Conservation (phyloP, 2,113 vertebrate species). For the Aldabrachelys gigantea region DNA sequence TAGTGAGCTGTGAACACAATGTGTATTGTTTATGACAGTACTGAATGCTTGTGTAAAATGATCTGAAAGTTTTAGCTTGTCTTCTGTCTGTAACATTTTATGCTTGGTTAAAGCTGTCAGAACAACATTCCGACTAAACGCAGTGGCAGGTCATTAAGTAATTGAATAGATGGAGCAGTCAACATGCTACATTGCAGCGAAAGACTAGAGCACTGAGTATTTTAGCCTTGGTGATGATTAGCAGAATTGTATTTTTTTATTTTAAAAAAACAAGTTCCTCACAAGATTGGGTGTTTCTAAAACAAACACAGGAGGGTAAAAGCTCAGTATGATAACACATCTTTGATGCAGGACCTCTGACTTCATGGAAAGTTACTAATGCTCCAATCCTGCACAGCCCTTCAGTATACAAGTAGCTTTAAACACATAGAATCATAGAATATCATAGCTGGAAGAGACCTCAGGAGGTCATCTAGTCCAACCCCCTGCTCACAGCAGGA, state of each 20-base stretch:
- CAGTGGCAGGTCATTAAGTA: not conserved
- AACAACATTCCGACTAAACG: slow-evolving; percentile 21
- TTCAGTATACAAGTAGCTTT: not conserved
- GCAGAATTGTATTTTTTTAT: not conserved
- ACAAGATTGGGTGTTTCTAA: not conserved
- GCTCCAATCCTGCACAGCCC: not conserved
- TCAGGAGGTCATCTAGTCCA: too few relatives aligned
- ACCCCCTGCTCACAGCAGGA: too few relatives aligned
- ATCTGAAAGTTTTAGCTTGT: slow-evolving; percentile 24
- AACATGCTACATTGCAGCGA: not conserved
- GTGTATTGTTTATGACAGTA: slow-evolving; percentile 32
- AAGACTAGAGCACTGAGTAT: not conserved
- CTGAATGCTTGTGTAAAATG: slow-evolving; percentile 18
- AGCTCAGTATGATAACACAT: not conserved
- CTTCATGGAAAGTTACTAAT: not conserved
- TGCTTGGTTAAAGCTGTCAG: slow-evolving; percentile 69
- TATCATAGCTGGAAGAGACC: too few relatives aligned
- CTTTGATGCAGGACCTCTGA: not conserved
- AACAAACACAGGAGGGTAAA: not conserved
- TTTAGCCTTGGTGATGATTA: not conserved
- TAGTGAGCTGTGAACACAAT: not conserved
- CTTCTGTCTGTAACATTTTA: slow-evolving; percentile 39
- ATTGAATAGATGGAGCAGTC: not conserved
- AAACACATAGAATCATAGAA: not conserved
- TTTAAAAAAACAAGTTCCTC: not conserved